Conservation (phyloP, 1,140 invertebrate genomes). For the Bilobella aurantiaca region DNA sequence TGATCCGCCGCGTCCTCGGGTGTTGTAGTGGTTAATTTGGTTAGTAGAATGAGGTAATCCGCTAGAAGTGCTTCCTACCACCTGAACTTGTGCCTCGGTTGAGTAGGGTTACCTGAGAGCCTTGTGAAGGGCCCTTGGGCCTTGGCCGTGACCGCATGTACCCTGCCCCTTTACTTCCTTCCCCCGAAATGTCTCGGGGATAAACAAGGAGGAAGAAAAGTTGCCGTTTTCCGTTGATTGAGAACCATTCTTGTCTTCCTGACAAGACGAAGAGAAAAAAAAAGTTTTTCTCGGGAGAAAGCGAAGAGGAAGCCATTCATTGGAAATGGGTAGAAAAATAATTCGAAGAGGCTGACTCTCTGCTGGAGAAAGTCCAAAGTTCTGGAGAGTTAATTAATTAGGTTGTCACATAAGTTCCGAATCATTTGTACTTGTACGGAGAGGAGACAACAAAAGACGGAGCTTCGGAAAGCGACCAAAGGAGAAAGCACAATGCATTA, state of each 20-base stretch:
- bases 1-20: too few species aligned
- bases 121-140: too few species aligned
- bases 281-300: background rate
- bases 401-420: slow-evolving; percentile 22
- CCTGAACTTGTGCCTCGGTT: too few species aligned
- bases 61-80: too few species aligned
- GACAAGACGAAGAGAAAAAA: background rate
- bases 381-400: slow-evolving; percentile 23
- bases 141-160: too few species aligned
- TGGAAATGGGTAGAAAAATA: background rate
- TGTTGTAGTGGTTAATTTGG: too few species aligned
- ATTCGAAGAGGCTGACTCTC: background rate
- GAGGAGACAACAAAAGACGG: background rate
- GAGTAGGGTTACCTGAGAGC: too few species aligned
- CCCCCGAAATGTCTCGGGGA: background rate
- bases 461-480: background rate
- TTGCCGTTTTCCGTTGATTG: background rate
- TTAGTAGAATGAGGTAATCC: too few species aligned
- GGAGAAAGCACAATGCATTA: background rate
- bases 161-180: background rate
- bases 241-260: background rate
- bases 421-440: slow-evolving; percentile 19
- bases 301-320: background rate
- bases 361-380: background rate
- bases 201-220: background rate